Base-by-base conservation (phyloP, 1,140 invertebrate genomes). In the Drosophila rhopaloa region DNA sequence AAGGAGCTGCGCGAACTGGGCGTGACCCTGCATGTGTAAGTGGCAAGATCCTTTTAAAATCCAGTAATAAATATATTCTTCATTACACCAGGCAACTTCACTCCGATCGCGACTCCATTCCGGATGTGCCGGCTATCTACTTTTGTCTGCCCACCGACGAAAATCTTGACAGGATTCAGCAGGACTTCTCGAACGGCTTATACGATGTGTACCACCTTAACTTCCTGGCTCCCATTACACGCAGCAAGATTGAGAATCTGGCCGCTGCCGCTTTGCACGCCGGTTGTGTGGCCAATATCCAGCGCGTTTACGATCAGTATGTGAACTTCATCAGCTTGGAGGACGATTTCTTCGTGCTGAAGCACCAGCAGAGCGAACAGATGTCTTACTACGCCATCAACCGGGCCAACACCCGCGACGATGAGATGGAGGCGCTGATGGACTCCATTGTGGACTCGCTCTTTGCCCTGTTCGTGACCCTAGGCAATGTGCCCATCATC, bases 121-220 rank as follows among this genome's bases (percentile, higher is more conserved):
- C 98, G 5, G 99, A 99, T 94, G 98, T 99, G 13, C 98, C 99
- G 73, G 98, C 98, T 9, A 96, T 99, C 50, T 99, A 99, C 93
- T 99, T 99, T 93, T 98, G 99, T 93, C 95, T 97, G 77, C 98
- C 99, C n/a, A 97, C 96, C 35, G 97, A 99, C 91, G 98, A 99
- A 93, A 99, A 99, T 94, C 94, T 99, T 29, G 96, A 96, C 44
- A 94, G 98, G 79, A 99, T 99, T 73, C 96, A 96, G 58, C 97
- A 98, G 93, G 98, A 98, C 93, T 95, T 99, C 62, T 95, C 97
- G 75, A 97, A 97, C 93, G 96, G 96, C 32, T 93, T 99, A 16
- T 99, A 99, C 93, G 98, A 99, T 86, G 94, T 96, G 40, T 99
- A 99, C 93, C 98, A 99, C 92, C 93, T 99, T 7, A 99, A 99